Evolutionary conservation across 2,888 invertebrate species (phyloP).

Genomic region (Idaea aversata): DNA sequence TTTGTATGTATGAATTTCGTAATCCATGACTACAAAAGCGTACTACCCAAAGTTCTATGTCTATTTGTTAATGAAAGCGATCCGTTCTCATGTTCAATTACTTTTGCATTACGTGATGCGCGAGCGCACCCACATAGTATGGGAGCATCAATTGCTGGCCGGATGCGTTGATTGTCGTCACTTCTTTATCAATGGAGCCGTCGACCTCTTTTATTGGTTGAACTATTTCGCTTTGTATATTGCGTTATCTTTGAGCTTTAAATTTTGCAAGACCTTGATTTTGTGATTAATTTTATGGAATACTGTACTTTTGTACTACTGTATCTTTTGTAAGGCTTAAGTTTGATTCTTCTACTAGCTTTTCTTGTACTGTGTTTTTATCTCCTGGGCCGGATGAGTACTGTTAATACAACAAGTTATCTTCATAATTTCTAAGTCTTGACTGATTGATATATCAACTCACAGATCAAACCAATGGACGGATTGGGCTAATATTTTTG

Average conservation of each 20-base stretch:
- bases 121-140: conserved; percentile 9
- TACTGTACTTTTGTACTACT: neutral
- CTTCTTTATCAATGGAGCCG: conserved; percentile 32
- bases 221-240: neutral
- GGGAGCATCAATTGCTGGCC: conserved; percentile 22
- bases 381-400: neutral
- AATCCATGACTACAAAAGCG: neutral
- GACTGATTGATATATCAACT: too few relatives aligned
- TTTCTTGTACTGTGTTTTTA: neutral
- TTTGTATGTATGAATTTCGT: too few relatives aligned
- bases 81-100: neutral
- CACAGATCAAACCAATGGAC: too few relatives aligned
- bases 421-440: too few relatives aligned
- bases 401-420: neutral
- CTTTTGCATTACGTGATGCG: neutral
- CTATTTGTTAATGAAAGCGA: neutral
- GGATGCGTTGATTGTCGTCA: neutral
- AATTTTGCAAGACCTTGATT: neutral
- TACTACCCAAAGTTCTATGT: neutral
- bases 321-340: neutral
- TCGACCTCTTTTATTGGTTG: conserved; percentile 24
- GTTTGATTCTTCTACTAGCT: neutral
- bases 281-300: too few relatives aligned
- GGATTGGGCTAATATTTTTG: too few relatives aligned
- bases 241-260: neutral